A percentile compares a stretch with the other conserved stretches of the same genome.
Conservation (phyloP, 37 sponge, comb jelly and placozoan species). For the Diacarnus erythraeanus region DNA sequence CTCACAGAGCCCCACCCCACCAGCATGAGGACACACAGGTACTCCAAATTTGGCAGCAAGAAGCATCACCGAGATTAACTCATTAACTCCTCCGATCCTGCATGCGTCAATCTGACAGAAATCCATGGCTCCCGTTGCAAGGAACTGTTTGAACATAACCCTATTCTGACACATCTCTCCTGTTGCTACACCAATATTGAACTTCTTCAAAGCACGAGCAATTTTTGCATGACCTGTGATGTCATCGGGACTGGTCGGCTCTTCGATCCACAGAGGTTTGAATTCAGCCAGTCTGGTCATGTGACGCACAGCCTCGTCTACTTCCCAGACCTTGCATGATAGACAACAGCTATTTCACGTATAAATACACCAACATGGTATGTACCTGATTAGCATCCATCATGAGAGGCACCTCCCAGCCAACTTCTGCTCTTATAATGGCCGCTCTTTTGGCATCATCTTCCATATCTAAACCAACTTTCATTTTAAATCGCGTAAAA, state of each 20-base stretch:
- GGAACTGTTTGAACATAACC: constrained; percentile 95
- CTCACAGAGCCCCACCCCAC: constrained; percentile 93
- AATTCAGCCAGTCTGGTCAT: constrained; percentile 74
- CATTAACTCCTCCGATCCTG: constrained; percentile 84
- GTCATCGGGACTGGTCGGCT: constrained; percentile 91
- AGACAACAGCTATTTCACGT: not conserved
- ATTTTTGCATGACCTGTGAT: constrained; percentile 81
- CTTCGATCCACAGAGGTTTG: constrained; percentile 89
- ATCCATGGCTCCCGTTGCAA: constrained; percentile 79
- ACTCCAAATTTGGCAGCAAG: constrained; percentile 82
- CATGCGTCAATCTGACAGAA: constrained; percentile 92
- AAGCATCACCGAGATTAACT: constrained; percentile 73
- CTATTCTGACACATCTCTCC: constrained; percentile 84
- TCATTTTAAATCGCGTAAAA: constrained; percentile 84
- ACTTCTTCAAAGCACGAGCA: constrained; percentile 35
- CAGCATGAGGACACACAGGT: constrained; percentile 93
- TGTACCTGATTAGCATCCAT: constrained; percentile 64
- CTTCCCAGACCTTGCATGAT: constrained; percentile 62
- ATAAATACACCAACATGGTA: not conserved
- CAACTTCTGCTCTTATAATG: constrained; percentile 75
- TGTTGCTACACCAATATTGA: constrained; percentile 78
- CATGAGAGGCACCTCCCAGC: constrained; percentile 75
- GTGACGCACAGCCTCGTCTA: constrained; percentile 56
- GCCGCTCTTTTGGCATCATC: constrained; percentile 63
- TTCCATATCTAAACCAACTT: constrained; percentile 73